A percentile compares a stretch with the other conserved stretches of the same genome.
phyloP scores from a whole-genome alignment of 2,888 invertebrate genomes.

The Dione vanillae region DNA sequence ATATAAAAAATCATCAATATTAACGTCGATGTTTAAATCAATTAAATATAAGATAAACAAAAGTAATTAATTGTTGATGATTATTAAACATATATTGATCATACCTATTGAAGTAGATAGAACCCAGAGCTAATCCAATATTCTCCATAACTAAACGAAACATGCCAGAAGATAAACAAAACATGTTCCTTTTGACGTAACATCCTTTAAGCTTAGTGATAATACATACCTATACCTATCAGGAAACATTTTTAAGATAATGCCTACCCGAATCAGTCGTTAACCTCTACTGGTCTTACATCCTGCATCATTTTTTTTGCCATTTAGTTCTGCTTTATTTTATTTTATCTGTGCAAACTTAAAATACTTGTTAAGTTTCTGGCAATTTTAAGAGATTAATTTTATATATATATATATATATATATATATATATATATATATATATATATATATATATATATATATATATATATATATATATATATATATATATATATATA shows the following conservation, averaged over 20 bases:
- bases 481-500: no score
- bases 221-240: neutral
- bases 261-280: conserved; percentile 2
- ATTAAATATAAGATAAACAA: no score
- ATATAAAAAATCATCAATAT: no score
- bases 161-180: neutral
- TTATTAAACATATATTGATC: no score
- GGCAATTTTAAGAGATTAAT: neutral
- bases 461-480: no score
- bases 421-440: no score
- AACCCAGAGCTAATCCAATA: neutral
- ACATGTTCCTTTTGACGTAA: neutral
- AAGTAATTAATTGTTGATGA: no score
- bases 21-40: no score
- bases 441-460: no score
- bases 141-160: neutral
- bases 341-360: neutral
- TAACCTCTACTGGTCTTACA: conserved; percentile 14
- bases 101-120: neutral
- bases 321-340: neutral
- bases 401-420: no score
- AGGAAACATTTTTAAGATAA: neutral
- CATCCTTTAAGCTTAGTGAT: neutral
- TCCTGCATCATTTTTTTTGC: conserved; percentile 11
- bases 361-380: neutral